Percentiles rank a stretch among this genome's conserved stretches.
Conservation (phyloP, 1,140 invertebrate genomes). For the Pseudomyrmex gracilis region DNA sequence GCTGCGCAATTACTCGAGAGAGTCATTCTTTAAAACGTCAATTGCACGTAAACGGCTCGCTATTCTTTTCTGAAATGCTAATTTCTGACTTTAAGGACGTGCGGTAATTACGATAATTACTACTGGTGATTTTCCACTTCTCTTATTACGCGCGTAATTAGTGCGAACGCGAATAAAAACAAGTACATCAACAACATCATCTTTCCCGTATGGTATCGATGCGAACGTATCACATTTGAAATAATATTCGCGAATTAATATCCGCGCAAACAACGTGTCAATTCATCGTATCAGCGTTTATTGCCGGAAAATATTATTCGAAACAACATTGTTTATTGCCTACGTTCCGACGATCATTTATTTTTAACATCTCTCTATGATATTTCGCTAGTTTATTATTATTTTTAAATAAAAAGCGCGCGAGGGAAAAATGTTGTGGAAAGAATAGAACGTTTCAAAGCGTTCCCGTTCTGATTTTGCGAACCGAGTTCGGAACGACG, state of each 20-base stretch:
- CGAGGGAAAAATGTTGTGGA: background rate
- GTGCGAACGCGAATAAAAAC: slow-evolving; percentile 16
- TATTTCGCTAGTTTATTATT: slow-evolving; percentile 4
- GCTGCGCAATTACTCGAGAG: background rate
- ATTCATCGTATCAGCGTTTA: slow-evolving; percentile 13
- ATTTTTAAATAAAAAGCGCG: background rate
- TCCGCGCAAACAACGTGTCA: slow-evolving; percentile 33
- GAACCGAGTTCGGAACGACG: background rate
- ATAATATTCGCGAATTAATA: slow-evolving; percentile 33
- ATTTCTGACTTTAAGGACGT: slow-evolving; percentile 31
- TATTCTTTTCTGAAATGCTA: background rate
- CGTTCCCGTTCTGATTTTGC: slow-evolving; percentile 4
- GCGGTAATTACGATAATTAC: slow-evolving; percentile 9
- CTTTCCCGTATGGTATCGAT: background rate
- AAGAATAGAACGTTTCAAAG: background rate
- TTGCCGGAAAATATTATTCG: slow-evolving; percentile 14
- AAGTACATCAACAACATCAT: background rate
- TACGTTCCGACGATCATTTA: background rate
- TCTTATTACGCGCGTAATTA: background rate
- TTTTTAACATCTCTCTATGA: background rate
- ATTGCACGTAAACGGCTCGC: slow-evolving; percentile 21
- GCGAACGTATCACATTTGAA: slow-evolving; percentile 26
- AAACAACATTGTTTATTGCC: slow-evolving; percentile 36
- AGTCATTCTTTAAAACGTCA: slow-evolving; percentile 14
- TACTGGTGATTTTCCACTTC: too few species aligned